Base-by-base conservation (phyloP, 2,797 vertebrate species). In the Pelobates cultripes region DNA sequence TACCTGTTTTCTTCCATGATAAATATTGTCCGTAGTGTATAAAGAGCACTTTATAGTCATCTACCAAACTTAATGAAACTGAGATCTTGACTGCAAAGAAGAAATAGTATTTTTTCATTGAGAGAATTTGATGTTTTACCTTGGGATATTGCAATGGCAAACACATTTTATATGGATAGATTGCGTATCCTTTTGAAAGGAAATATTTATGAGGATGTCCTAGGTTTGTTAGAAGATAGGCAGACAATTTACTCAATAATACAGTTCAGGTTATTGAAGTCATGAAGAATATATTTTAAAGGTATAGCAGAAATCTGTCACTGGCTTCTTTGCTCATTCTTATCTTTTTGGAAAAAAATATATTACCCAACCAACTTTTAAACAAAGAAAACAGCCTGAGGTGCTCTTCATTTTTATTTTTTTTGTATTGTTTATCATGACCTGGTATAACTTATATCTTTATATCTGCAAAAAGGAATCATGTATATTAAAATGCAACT, bases 51-150 rank as follows among this genome's bases (percentile, higher is more conserved):
- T 77, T 77, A 77, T 57, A n/a, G 41, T 42, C 28, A 41, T 77
- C 8, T 14, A 43, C 28, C 41, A 13, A 69, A 45, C 41, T 55
- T 13, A 68, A 70, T 60, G 44, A 53, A 17, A 72, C 17, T 44
- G 43, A 45, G 53, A 70, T 69, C 51, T 42, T 14, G 55, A 47
- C 75, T 43, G 40, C 42, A 17, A 57, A 8, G 44, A 43, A 77
- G 43, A 51, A 66, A 77, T 68, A 53, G 47, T 40, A 42, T 43
- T n/a, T 77, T 77, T 68, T 51, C 64, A 67, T 53, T 53, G 66
- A 77, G 40, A 55, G 45, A 69, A 70, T 77, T 69, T 77, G 47
- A 69, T 69, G 64, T 66, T 28, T 72, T 53, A 72, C 44, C 70
- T 72, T 77, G 42, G 67, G 47, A 69, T 77, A 70, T 77, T 77